These are phyloP conservation scores for Pristionchus pacificus DNA, from an alignment of 1,140 invertebrate genomes.

Conservation along the genomic window DNA sequence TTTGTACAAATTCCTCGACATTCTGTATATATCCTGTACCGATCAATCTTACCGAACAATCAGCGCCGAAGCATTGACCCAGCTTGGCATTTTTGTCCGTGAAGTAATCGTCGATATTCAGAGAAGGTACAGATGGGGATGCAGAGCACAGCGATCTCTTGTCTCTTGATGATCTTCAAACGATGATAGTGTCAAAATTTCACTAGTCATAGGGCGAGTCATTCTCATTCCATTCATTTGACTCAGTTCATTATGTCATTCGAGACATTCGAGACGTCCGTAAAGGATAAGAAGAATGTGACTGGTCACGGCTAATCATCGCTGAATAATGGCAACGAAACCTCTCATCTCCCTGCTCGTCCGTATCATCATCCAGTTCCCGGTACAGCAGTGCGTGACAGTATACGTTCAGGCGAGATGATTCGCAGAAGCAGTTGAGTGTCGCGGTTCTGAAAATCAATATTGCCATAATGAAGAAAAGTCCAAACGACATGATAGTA, in stretches of 20 bases:
- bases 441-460: background rate
- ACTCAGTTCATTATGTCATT: no score
- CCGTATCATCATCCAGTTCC: background rate
- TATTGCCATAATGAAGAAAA: background rate
- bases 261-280: no score
- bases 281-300: no score
- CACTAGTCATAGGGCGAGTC: no score
- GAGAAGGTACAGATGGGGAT: no score
- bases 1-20: background rate
- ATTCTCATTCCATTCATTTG: no score
- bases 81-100: background rate
- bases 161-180: no score
- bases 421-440: conserved; percentile 1
- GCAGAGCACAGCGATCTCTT: no score
- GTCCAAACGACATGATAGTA: background rate
- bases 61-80: conserved; percentile 3
- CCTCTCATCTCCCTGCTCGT: background rate
- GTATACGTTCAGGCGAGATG: background rate
- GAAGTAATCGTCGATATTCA: no score
- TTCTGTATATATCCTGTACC: background rate
- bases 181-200: no score
- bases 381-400: conserved; percentile 7
- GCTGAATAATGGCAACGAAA: no score
- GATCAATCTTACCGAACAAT: background rate
- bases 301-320: no score